phyloP scores from a whole-genome alignment of 2,888 invertebrate species.

The Meganola albula region DNA sequence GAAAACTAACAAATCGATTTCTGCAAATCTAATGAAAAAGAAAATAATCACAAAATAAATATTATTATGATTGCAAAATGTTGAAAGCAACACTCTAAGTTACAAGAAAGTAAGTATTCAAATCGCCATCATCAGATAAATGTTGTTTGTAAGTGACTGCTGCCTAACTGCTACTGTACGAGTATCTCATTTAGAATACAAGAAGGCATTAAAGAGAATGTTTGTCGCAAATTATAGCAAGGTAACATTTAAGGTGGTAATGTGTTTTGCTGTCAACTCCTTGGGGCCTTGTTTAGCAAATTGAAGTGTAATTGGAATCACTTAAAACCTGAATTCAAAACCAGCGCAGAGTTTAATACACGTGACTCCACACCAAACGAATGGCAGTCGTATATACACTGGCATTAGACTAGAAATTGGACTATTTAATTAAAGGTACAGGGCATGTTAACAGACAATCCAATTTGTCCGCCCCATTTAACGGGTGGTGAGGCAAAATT shows the following conservation, averaged over 20 bases:
- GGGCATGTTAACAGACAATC: slow-evolving; percentile 50
- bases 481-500: slow-evolving; percentile 50
- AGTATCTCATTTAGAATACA: slow-evolving; percentile 43
- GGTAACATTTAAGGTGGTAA: slow-evolving; percentile 37
- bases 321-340: slow-evolving; percentile 9
- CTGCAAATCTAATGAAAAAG: too few relatives aligned
- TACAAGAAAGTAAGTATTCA: slow-evolving; percentile 31
- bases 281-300: slow-evolving; percentile 28
- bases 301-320: too few relatives aligned
- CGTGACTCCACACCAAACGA: too few relatives aligned
- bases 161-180: slow-evolving; percentile 28
- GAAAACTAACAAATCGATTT: slow-evolving; percentile 34
- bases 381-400: too few relatives aligned
- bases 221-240: slow-evolving; percentile 38
- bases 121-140: slow-evolving; percentile 37
- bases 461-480: slow-evolving; percentile 54
- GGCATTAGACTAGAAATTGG: too few relatives aligned
- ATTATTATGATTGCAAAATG: too few relatives aligned
- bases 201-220: slow-evolving; percentile 35
- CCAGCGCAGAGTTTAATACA: neutral
- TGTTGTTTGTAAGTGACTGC: slow-evolving; percentile 24
- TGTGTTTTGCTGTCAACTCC: slow-evolving; percentile 32
- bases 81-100: slow-evolving; percentile 12
- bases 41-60: slow-evolving; percentile 6
- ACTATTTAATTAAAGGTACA: too few relatives aligned